phyloP scores from a whole-genome alignment of 2,797 vertebrate genomes.

The Thaleichthys pacificus region DNA sequence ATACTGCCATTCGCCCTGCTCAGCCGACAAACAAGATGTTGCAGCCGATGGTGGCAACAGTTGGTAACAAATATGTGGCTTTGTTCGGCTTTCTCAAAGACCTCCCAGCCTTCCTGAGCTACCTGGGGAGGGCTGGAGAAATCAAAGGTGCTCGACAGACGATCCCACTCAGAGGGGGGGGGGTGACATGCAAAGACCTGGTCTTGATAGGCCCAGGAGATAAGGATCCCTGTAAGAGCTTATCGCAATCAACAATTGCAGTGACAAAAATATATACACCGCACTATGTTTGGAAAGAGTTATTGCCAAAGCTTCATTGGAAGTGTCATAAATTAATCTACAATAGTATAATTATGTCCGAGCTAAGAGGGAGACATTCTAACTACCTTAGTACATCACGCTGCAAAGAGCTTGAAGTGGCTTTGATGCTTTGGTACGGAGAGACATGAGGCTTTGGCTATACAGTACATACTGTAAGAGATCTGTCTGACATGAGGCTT shows the following conservation, averaged over 20 bases:
- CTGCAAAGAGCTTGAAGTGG: not conserved
- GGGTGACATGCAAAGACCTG: constrained; percentile 41
- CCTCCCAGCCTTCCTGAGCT: constrained; percentile 59
- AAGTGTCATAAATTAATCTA: not conserved
- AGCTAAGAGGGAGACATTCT: not conserved
- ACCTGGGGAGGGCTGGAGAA: constrained; percentile 57
- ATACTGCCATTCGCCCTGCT: constrained; percentile 62
- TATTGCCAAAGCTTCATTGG: not conserved
- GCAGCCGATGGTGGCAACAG: constrained; percentile 69
- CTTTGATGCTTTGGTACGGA: no score
- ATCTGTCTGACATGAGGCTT: no score
- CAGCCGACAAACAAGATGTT: constrained; percentile 73
- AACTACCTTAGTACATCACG: constrained; percentile 1
- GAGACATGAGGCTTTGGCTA: no score
- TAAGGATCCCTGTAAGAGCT: constrained; percentile 38
- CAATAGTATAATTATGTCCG: no score
- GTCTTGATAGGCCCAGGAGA: constrained; percentile 26
- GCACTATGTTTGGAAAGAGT: not conserved
- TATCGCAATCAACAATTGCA: constrained; percentile 27
- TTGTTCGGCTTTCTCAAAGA: constrained; percentile 61
- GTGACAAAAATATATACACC: constrained; percentile 20
- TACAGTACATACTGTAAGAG: no score
- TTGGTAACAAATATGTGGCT: constrained; percentile 69
- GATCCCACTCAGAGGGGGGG: constrained; percentile 41
- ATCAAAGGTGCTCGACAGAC: constrained; percentile 58